Evolutionary conservation across 2,888 invertebrate species (phyloP), one percentile per base, ranked within the genome.

Genomic region (Thera obeliscata): DNA sequence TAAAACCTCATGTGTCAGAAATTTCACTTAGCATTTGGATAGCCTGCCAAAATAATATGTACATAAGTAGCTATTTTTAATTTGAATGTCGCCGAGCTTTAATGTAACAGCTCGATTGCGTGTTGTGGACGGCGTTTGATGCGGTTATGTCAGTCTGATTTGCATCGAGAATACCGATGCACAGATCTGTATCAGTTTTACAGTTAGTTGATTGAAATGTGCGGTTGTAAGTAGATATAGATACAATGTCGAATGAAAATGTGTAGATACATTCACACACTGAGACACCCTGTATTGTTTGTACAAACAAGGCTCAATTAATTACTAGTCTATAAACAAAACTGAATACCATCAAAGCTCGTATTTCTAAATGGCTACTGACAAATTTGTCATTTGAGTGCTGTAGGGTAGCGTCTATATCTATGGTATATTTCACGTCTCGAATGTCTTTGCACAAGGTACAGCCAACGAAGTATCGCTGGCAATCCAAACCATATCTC

Each of bases 261-360:
- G 8, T 46, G 43, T 9, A 9, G 9, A 46, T 9, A 46, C 9
- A 9, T 9, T 46, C 43, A 46, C 9, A 46, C 43, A 7, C 7
- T 46, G 9, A 46, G 43, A 2, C 5, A 50, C 12, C n/a, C 7
- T 33, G 3, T 52, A 52, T 33, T 52, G 52, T 33, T 52, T 52
- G 2, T 52, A 52, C 9, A 52, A 52, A 41, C 9, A 52, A 41
- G 9, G 38, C 22, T 49, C 46, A 68, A 76, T 64, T 67, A 70
- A 75, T 72, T 73, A 69, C 72, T 49, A 71, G 74, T 54, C 56
- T 74, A 74, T 78, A 80, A 81, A 80, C 80, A 81, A 79, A 79
- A 52, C 78, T 63, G 66, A 62, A 66, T 74, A 69, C 71, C 66
- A 56, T 72, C 38, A 64, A 64, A 70, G 75, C 66, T 66, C 63